Percentiles rank a stretch among this genome's conserved stretches.
These are phyloP conservation scores for Phyllopteryx taeniolatus DNA, from an alignment of 2,113 vertebrate genomes.

Conservation along the genomic window DNA sequence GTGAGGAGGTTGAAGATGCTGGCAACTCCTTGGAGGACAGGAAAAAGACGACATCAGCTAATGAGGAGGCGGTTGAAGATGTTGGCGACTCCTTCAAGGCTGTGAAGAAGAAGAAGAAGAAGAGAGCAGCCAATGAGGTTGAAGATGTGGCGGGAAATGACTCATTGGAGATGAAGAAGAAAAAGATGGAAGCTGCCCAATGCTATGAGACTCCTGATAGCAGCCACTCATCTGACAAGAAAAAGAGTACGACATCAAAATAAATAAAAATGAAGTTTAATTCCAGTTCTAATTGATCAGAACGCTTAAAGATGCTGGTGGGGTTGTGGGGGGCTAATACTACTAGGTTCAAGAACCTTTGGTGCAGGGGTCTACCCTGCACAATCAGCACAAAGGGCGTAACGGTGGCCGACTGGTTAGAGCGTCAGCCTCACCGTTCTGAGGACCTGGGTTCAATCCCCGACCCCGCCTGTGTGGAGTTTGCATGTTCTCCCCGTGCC, in stretches of 20 bases:
- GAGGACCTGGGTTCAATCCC: no score
- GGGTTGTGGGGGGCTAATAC: no score
- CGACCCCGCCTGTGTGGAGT: no score
- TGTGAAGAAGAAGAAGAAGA: conserved; percentile 14
- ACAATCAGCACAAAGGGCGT: no score
- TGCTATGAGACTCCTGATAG: background rate
- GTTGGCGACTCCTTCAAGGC: background rate
- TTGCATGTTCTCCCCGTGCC: no score
- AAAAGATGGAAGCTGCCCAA: conserved; percentile 10
- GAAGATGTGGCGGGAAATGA: background rate
- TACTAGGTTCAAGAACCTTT: no score
- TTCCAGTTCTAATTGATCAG: background rate
- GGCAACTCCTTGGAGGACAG: background rate
- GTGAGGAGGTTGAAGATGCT: background rate
- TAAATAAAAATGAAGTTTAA: background rate
- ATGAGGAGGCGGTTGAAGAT: background rate
- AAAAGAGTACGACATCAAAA: conserved; percentile 39
- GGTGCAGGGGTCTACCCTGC: no score
- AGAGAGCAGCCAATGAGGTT: conserved; percentile 25
- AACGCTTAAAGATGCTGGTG: no score
- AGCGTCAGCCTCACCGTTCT: no score
- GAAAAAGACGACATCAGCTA: background rate
- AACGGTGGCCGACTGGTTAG: no score
- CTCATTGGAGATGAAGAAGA: conserved; percentile 22
- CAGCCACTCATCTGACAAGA: conserved; percentile 25